phyloP scores from a whole-genome alignment of 2,797 vertebrate genomes.

The Iguana delicatissima region DNA sequence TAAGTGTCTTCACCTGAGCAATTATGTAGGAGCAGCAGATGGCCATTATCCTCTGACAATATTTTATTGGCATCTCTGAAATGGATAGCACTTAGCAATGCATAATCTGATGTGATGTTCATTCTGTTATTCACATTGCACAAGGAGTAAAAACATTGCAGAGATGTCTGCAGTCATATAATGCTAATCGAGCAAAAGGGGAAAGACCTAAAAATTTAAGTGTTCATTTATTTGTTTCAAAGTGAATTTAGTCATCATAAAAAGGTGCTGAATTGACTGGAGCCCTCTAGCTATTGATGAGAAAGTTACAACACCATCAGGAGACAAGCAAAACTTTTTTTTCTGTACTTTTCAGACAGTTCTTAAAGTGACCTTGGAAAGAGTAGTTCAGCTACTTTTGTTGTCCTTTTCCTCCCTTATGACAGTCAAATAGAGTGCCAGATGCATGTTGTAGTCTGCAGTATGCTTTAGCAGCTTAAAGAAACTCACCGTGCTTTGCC shows the following conservation, averaged over 20 bases:
- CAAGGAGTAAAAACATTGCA: constrained; percentile 24
- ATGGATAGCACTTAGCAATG: constrained; percentile 36
- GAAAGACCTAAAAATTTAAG: constrained; percentile 17
- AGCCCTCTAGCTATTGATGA: constrained; percentile 35
- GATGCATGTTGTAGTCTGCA: constrained; percentile 23
- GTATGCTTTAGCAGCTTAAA: not conserved
- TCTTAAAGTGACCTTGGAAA: constrained; percentile 16
- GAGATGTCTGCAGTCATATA: constrained; percentile 14
- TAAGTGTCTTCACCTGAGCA: constrained; percentile 53
- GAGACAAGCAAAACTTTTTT: constrained; percentile 35
- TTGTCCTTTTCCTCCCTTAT: not conserved
- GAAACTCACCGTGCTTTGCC: not conserved
- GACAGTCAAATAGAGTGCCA: constrained; percentile 28
- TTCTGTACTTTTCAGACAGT: not conserved
- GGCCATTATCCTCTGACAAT: constrained; percentile 42
- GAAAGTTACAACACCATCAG: not conserved
- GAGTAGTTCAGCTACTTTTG: constrained; percentile 13
- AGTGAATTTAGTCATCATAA: constrained; percentile 37
- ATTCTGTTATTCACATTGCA: constrained; percentile 42
- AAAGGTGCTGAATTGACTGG: constrained; percentile 40
- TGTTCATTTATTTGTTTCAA: not conserved
- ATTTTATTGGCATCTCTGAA: constrained; percentile 54
- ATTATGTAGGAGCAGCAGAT: constrained; percentile 46
- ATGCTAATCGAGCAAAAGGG: constrained; percentile 34
- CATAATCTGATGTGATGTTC: constrained; percentile 38